Percentiles rank a stretch among this genome's conserved stretches.
phyloP scores from a whole-genome alignment of 2,113 vertebrate genomes.

The Odocoileus virginianus region DNA sequence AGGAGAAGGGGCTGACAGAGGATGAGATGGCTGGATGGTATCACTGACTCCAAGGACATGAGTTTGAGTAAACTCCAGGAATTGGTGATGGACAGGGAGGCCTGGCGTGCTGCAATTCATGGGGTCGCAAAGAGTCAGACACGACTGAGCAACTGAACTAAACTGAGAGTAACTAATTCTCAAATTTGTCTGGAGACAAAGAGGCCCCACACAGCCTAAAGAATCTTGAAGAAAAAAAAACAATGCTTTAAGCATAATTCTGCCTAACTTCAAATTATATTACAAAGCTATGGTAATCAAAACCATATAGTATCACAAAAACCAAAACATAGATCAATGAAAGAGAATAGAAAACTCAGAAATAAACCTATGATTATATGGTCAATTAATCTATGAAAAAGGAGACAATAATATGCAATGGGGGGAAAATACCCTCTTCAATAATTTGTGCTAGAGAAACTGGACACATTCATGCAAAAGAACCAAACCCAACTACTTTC shows the following conservation, averaged over 20 bases:
- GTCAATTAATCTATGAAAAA: background rate
- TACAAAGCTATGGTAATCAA: background rate
- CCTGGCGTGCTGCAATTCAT: too few species aligned
- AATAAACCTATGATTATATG: background rate
- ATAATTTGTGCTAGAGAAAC: background rate
- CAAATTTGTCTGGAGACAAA: background rate
- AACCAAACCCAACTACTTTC: background rate
- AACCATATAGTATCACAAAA: background rate
- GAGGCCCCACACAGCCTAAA: background rate
- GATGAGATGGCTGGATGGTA: too few species aligned
- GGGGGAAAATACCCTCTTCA: background rate
- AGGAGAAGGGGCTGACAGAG: too few species aligned
- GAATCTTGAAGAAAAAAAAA: too few species aligned
- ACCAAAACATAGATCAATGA: background rate
- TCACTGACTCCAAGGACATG: too few species aligned
- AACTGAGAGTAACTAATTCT: background rate
- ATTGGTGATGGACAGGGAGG: too few species aligned
- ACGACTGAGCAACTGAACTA: too few species aligned
- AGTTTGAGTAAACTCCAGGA: too few species aligned
- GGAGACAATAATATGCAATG: background rate
- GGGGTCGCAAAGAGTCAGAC: too few species aligned
- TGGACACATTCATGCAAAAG: background rate
- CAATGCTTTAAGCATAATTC: background rate
- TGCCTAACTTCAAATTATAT: background rate
- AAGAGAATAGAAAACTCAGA: background rate